Percentiles rank a stretch among this genome's conserved stretches.
Conservation (phyloP, 2,888 invertebrate genomes). For the Patella caerulea region DNA sequence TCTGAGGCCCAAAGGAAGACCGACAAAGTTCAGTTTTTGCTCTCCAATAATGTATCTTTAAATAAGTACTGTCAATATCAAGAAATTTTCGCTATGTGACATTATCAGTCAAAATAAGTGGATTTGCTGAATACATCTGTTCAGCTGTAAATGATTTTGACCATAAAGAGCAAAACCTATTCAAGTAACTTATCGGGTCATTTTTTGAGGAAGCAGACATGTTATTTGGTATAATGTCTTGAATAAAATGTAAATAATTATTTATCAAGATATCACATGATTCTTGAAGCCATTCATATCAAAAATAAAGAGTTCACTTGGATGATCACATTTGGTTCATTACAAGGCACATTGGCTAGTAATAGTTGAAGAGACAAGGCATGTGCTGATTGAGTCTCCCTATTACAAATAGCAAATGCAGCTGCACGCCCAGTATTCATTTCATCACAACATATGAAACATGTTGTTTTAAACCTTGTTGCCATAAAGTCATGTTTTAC, state of each 20-base stretch:
- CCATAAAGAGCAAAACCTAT: slow-evolving; percentile 20
- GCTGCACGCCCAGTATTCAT: slow-evolving; percentile 1
- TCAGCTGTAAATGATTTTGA: slow-evolving; percentile 13
- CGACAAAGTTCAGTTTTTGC: too few relatives aligned
- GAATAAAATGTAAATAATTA: slow-evolving; percentile 12
- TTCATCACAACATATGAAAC: slow-evolving; percentile 17
- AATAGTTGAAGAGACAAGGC: slow-evolving; percentile 12
- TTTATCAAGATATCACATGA: not conserved
- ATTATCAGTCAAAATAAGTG: slow-evolving; percentile 24
- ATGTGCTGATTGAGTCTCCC: slow-evolving; percentile 9
- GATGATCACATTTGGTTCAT: slow-evolving; percentile 17
- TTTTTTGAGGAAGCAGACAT: not conserved
- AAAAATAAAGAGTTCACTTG: slow-evolving; percentile 7
- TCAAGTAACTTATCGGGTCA: slow-evolving; percentile 4
- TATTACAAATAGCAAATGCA: slow-evolving; percentile 9
- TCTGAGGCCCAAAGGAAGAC: too few relatives aligned
- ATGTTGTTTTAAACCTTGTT: too few relatives aligned
- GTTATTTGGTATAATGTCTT: slow-evolving; percentile 9
- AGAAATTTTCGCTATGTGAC: slow-evolving; percentile 22
- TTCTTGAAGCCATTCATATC: slow-evolving; percentile 14
- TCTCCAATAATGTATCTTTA: too few relatives aligned
- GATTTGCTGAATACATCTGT: slow-evolving; percentile 15
- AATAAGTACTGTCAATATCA: slow-evolving; percentile 21
- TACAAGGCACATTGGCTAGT: slow-evolving; percentile 21
- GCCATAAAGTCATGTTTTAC: too few relatives aligned